Evolutionary conservation across 2,888 invertebrate genomes (phyloP).

Genomic region (Taphrorychus bicolor): DNA sequence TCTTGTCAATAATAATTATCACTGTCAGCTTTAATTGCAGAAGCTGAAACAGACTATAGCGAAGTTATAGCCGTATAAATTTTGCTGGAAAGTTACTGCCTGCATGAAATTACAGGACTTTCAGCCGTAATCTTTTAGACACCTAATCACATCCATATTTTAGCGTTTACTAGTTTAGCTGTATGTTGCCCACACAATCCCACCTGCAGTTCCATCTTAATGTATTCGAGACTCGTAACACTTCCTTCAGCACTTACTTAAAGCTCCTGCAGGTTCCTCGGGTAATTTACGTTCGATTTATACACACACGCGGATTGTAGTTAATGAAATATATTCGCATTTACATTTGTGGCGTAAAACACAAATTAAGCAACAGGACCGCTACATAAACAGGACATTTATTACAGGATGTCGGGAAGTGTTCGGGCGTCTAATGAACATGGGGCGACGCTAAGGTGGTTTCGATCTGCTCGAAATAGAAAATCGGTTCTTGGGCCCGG

Average conservation of each 20-base stretch:
- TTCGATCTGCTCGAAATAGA: conserved; percentile 1
- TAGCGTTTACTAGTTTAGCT: conserved; percentile 21
- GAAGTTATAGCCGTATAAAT: background rate
- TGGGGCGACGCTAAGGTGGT: conserved; percentile 4
- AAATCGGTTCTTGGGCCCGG: background rate
- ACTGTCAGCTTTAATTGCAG: too few relatives aligned
- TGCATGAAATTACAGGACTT: conserved; percentile 2
- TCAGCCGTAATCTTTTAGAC: conserved; percentile 10
- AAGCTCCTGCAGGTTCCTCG: background rate
- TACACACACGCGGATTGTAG: background rate
- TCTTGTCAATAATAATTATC: too few relatives aligned
- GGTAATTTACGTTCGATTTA: background rate
- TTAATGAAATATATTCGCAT: conserved; percentile 38
- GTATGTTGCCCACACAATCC: conserved; percentile 22
- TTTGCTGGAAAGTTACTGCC: background rate
- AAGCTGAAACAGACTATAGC: too few relatives aligned
- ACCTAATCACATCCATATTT: conserved; percentile 10
- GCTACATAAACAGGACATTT: conserved; percentile 39
- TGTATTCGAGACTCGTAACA: background rate
- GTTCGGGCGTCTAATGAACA: conserved; percentile 30
- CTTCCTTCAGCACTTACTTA: background rate
- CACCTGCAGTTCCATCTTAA: background rate
- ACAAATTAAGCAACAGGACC: conserved; percentile 32
- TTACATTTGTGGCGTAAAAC: conserved; percentile 28
- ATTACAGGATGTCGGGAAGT: conserved; percentile 41